Conservation (phyloP, 53 echinoderm and acorn worm genomes). For the Henricia sp. region DNA sequence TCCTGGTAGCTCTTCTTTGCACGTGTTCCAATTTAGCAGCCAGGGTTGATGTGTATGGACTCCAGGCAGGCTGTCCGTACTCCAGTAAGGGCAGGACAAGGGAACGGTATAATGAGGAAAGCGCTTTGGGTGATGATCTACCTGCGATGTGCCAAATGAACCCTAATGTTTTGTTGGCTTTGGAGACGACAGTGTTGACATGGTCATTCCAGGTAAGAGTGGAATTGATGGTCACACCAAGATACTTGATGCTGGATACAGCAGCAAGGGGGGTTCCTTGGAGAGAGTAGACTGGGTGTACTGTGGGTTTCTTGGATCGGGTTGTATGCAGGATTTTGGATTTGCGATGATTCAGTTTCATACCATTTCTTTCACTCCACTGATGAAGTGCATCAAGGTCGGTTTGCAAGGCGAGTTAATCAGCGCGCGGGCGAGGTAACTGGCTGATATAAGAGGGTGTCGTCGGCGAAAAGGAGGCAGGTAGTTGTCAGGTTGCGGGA, state of each 20-base stretch:
- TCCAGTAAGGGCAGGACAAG: not conserved
- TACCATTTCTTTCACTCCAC: not conserved
- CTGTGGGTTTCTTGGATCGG: not conserved
- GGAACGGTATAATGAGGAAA: not conserved
- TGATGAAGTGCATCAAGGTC: not conserved
- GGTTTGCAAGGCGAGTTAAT: not conserved
- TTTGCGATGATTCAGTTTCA: no score
- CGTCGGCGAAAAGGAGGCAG: not conserved
- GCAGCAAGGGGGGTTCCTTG: not conserved
- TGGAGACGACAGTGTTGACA: no score
- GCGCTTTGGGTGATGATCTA: not conserved
- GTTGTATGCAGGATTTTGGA: constrained; percentile 16
- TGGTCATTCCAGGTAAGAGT: not conserved
- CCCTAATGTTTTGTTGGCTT: no score
- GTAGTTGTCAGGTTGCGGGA: not conserved
- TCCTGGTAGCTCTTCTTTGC: not conserved
- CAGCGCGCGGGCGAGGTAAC: not conserved
- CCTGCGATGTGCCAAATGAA: constrained; percentile 20
- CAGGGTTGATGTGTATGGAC: constrained; percentile 15
- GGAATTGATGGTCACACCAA: not conserved
- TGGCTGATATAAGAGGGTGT: not conserved
- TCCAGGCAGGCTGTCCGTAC: constrained; percentile 23
- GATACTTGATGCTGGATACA: not conserved
- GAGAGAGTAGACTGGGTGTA: not conserved
- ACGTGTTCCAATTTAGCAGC: not conserved